A percentile compares a stretch with the other conserved stretches of the same genome.
phyloP scores from a whole-genome alignment of 2,113 vertebrate genomes.

The Damaliscus lunatus region DNA sequence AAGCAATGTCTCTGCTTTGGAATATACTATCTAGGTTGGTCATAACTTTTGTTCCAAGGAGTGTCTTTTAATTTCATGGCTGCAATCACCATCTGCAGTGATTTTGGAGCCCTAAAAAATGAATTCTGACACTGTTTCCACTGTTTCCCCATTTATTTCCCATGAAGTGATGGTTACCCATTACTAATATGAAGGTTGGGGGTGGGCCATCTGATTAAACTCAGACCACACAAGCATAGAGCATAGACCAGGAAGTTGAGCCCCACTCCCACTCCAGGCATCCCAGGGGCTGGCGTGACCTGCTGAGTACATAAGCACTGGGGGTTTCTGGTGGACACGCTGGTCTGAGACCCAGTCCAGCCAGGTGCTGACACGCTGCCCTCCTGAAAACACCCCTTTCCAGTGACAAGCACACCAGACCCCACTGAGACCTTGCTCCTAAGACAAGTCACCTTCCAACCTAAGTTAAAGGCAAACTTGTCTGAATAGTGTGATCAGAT shows the following conservation, averaged over 20 bases:
- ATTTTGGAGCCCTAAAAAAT: no score
- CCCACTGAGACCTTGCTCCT: neutral
- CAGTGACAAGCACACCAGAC: neutral
- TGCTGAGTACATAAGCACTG: no score
- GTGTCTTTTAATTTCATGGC: no score
- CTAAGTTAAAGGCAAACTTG: neutral
- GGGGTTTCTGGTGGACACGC: rapidly evolving
- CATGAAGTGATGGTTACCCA: neutral
- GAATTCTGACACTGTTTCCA: no score
- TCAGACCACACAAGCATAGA: neutral
- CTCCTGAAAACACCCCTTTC: neutral
- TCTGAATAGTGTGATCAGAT: neutral
- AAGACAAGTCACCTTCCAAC: neutral
- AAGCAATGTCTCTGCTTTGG: no score
- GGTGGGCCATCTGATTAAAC: neutral
- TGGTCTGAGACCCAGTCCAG: neutral
- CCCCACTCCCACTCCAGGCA: no score
- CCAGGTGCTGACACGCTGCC: rapidly evolving
- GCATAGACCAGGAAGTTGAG: rapidly evolving
- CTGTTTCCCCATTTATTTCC: no score
- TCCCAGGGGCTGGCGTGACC: rapidly evolving
- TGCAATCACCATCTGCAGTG: no score
- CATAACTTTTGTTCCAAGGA: no score
- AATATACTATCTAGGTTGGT: no score
- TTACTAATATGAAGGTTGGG: rapidly evolving